Evolutionary conservation across 2,888 invertebrate species (phyloP).

Genomic region (Caenorhabditis doughertyi): DNA sequence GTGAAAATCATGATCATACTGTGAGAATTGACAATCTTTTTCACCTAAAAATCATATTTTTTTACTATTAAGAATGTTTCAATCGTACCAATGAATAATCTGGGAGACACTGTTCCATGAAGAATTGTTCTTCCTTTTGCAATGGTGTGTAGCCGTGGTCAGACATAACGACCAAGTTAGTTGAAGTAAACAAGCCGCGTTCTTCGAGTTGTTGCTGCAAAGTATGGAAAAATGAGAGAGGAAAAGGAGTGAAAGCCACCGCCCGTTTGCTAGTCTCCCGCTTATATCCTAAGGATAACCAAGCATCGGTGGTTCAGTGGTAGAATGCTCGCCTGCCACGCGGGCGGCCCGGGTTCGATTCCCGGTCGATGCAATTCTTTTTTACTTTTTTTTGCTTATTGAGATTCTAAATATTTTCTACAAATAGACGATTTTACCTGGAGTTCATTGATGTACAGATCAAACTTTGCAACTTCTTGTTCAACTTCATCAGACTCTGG

Average conservation of each 20-base stretch:
- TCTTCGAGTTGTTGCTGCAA: slow-evolving; percentile 77
- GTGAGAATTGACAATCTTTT: slow-evolving; percentile 79
- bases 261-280: neutral
- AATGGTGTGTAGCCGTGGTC: slow-evolving; percentile 79
- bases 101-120: slow-evolving; percentile 80
- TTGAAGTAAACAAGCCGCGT: slow-evolving; percentile 75
- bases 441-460: slow-evolving; percentile 78
- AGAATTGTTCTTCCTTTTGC: slow-evolving; percentile 81
- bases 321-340: slow-evolving; percentile 78
- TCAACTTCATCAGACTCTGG: slow-evolving; percentile 77
- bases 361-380: slow-evolving; percentile 68
- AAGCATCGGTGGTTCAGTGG: slow-evolving; percentile 58
- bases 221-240: neutral
- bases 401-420: neutral
- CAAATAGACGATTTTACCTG: slow-evolving; percentile 69
- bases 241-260: no score
- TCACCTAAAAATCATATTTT: slow-evolving; percentile 28
- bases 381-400: neutral
- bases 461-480: slow-evolving; percentile 76
- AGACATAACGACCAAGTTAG: slow-evolving; percentile 80
- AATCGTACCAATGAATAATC: slow-evolving; percentile 75
- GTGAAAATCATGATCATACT: slow-evolving; percentile 81
- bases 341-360: slow-evolving; percentile 79
- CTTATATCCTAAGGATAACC: neutral
- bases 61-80: neutral